A percentile compares a stretch with the other conserved stretches of the same genome.
Conservation (phyloP, 1,140 invertebrate species). For the Mactra quadrangularis region DNA sequence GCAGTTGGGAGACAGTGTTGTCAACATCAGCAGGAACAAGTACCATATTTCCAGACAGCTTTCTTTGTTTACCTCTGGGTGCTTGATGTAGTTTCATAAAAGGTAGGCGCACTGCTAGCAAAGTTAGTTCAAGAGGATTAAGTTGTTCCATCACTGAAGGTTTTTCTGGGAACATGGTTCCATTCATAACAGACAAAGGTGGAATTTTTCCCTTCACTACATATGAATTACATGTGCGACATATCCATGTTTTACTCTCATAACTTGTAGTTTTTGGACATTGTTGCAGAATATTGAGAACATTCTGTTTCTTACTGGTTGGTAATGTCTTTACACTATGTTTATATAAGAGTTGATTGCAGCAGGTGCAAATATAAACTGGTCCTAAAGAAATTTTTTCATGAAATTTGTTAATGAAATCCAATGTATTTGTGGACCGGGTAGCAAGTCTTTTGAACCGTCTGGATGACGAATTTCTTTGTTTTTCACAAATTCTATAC, state of each 20-base stretch:
- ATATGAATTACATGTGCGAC: constrained; percentile 40
- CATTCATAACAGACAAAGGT: constrained; percentile 30
- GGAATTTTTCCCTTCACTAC: constrained; percentile 53
- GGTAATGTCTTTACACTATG: constrained; percentile 48
- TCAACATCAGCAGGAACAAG: constrained; percentile 54
- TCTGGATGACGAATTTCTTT: neutral
- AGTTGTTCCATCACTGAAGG: constrained; percentile 27
- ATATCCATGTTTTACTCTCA: constrained; percentile 29
- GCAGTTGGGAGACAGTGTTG: constrained; percentile 38
- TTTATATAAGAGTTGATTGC: constrained; percentile 47
- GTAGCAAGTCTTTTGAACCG: neutral
- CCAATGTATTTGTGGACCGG: neutral
- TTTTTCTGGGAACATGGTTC: constrained; percentile 39
- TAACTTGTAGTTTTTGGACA: constrained; percentile 23
- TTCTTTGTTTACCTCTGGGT: constrained; percentile 50
- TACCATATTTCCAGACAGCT: constrained; percentile 57
- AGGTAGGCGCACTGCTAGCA: constrained; percentile 46
- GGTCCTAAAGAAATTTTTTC: constrained; percentile 35
- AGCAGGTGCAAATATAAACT: constrained; percentile 54
- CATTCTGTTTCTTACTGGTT: neutral
- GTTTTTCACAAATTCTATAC: constrained; percentile 15
- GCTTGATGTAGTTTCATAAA: constrained; percentile 61
- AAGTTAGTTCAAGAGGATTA: constrained; percentile 44
- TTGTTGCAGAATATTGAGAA: neutral
- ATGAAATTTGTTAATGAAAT: constrained; percentile 42